Percentiles rank a stretch among this genome's conserved stretches.
Evolutionary conservation across 2,888 invertebrate species (phyloP).

Genomic region (Ischnus inquisitorius): DNA sequence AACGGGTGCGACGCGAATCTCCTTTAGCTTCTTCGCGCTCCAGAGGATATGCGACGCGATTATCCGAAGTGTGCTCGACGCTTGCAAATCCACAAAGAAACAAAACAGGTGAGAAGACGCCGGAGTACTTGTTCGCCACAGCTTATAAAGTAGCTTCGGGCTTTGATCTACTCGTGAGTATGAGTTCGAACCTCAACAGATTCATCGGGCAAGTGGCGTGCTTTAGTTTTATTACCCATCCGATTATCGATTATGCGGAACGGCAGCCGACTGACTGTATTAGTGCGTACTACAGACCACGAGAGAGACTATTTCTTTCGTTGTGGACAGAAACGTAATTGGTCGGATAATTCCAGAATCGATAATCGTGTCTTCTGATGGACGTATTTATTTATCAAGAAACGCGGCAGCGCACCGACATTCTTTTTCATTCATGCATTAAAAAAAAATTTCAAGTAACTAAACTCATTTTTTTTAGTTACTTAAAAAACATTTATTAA

Average conservation of each 20-base stretch:
- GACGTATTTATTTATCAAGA: too few relatives aligned
- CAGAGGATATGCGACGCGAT: conserved; percentile 30
- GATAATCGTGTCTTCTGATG: background rate
- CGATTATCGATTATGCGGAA: conserved; percentile 7
- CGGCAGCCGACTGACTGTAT: background rate
- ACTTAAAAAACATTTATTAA: background rate
- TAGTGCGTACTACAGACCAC: background rate
- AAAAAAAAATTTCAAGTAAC: background rate
- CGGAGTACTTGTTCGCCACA: background rate
- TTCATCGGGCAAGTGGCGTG: background rate
- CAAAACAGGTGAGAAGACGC: conserved; percentile 7
- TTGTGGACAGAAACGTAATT: background rate
- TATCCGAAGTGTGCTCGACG: conserved; percentile 27
- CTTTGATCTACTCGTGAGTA: conserved; percentile 1
- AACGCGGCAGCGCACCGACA: too few relatives aligned
- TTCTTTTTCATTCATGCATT: too few relatives aligned
- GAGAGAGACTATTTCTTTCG: conserved; percentile 11
- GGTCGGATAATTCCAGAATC: background rate
- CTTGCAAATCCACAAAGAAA: conserved; percentile 21
- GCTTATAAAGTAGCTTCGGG: background rate
- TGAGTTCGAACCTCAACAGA: background rate
- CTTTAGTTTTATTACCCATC: background rate
- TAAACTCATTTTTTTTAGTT: too few relatives aligned
- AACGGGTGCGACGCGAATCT: conserved; percentile 34
- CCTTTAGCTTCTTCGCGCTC: conserved; percentile 21